Base-by-base conservation (phyloP, 2,888 invertebrate genomes). In the Agonum fuliginosum region DNA sequence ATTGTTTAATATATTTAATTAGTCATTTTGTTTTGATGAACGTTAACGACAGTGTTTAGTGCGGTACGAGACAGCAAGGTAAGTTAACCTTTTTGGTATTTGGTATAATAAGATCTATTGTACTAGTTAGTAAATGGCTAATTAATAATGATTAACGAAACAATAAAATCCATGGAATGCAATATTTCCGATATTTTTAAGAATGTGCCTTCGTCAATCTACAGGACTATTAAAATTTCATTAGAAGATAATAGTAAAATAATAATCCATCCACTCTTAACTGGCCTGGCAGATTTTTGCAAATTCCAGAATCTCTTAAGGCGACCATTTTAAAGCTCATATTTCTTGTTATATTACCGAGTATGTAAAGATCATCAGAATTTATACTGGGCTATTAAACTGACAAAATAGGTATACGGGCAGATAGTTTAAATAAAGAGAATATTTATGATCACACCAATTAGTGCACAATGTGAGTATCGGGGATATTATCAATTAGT, bases 401-500 rank as follows among this genome's bases (percentile, higher is more conserved):
- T 19, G 20, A 48, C 48, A 48, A 48, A 48, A 48, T 48, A 20
- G 48, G 20, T 54, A 54, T 54, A 54, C 20, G 54, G 43, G 54
- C 24, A 54, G 54, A 54, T 24, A 54, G 22, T 54, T 54, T 54
- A 54, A 54, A 54, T 54, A 54, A 54, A 54, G 54, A 8, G 3
- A 10, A 54, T 41, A 67, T 67, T 67, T 67, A 67, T 41, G 19
- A 22, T 41, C 20, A 20, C 37, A 67, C 67, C 67, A 67, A 67
- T 67, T 67, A 67, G 37, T 20, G 37, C 41, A 67, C 67, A 41
- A 67, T 67, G 67, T 67, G 20, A n/a, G 24, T 10, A 48, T 48
- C 48, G 10, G 48, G 14, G 84, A 83, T 83, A 84, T 84, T 83
- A 83, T 83, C 83, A 83, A 83, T 83, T 82, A 82, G 81, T 84